phyloP scores from a whole-genome alignment of 1,140 invertebrate species.

The Helicoverpa armigera region DNA sequence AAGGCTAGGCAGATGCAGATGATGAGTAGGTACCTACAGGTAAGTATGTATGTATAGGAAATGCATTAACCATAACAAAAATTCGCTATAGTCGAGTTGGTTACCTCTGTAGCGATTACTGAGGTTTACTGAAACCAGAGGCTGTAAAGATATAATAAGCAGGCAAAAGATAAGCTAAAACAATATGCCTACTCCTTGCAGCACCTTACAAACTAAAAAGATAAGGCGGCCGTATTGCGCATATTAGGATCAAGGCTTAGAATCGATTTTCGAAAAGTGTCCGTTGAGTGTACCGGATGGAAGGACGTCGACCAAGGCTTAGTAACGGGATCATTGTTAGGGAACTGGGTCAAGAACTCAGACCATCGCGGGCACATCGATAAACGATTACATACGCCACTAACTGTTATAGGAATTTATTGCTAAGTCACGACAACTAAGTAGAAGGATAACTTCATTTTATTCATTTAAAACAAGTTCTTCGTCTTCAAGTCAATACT shows the following conservation, averaged over 20 bases:
- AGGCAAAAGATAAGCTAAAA: conserved; percentile 19
- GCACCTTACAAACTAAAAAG: background rate
- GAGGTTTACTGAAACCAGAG: background rate
- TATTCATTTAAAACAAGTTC: conserved; percentile 35
- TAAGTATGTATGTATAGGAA: background rate
- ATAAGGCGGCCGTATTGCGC: conserved; percentile 8
- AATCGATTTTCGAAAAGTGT: conserved; percentile 10
- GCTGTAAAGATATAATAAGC: conserved; percentile 27
- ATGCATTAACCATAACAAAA: conserved; percentile 1
- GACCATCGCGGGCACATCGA: conserved; percentile 9
- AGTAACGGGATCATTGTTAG: conserved; percentile 46
- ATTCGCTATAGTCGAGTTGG: background rate
- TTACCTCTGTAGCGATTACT: too few relatives aligned
- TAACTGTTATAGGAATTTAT: background rate
- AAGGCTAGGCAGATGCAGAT: too few relatives aligned
- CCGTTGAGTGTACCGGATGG: conserved; percentile 21
- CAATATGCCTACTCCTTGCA: background rate
- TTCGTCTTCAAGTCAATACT: conserved; percentile 26
- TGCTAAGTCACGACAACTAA: background rate
- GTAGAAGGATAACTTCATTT: conserved; percentile 35
- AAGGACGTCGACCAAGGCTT: conserved; percentile 41
- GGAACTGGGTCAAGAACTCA: conserved; percentile 35
- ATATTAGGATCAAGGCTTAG: background rate
- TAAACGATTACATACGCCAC: background rate
- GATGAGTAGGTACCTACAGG: too few relatives aligned